Evolutionary conservation across 2,113 vertebrate species (phyloP).

Genomic region (Callipepla californica): DNA sequence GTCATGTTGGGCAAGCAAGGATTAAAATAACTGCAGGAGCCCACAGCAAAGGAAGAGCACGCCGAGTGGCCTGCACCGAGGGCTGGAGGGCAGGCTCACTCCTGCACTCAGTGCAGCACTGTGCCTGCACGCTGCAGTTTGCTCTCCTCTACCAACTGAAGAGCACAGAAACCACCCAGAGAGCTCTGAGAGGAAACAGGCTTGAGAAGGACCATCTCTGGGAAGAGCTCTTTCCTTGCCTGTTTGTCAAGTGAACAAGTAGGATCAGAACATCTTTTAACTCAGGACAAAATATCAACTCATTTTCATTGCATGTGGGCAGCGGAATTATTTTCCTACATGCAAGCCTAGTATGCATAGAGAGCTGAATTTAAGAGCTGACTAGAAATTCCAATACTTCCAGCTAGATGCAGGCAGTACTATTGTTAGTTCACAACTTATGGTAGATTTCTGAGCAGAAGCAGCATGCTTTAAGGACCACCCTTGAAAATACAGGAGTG

Average conservation of each 20-base stretch:
- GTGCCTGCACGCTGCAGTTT: background rate
- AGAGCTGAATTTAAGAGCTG: background rate
- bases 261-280: background rate
- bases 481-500: background rate
- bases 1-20: background rate
- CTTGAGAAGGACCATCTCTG: background rate
- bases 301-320: background rate
- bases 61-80: fast-evolving
- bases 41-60: background rate
- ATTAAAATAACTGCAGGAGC: fast-evolving
- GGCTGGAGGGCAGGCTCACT: background rate
- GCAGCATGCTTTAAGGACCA: background rate
- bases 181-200: background rate
- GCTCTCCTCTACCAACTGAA: background rate
- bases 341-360: background rate
- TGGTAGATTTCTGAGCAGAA: background rate
- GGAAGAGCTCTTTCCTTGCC: background rate
- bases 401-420: background rate
- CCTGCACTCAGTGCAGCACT: background rate
- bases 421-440: background rate
- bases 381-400: background rate
- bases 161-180: background rate
- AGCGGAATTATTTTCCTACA: background rate
- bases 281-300: background rate
- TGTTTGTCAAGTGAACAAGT: background rate